phyloP scores from a whole-genome alignment of 1,140 invertebrate species.

The Trichonephila clavata region DNA sequence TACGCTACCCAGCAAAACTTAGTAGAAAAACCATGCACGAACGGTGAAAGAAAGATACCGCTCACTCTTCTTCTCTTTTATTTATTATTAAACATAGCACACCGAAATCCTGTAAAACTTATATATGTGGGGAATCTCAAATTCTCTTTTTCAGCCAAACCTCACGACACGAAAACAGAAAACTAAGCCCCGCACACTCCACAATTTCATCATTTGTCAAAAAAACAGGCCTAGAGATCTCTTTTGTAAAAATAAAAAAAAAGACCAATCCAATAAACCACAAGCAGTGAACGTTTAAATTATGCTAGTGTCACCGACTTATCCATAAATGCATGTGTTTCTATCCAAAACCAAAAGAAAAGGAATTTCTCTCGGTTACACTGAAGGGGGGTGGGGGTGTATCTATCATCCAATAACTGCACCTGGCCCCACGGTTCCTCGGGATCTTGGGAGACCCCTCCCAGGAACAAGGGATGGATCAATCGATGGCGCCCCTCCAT shows the following conservation, averaged over 20 bases:
- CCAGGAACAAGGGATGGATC: conserved; percentile 41
- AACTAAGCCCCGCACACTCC: neutral
- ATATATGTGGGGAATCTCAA: neutral
- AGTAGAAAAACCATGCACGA: too few relatives aligned
- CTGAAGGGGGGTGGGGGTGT: neutral
- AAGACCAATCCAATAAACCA: conserved; percentile 5
- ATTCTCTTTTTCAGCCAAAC: neutral
- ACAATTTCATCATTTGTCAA: conserved; percentile 43
- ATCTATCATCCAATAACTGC: conserved; percentile 30
- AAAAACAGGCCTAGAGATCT: neutral
- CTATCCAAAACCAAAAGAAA: conserved; percentile 25
- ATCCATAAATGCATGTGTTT: conserved; percentile 59
- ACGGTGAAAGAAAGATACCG: too few relatives aligned
- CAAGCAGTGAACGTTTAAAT: conserved; percentile 52
- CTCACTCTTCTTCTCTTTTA: too few relatives aligned
- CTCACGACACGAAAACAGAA: neutral
- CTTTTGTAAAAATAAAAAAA: neutral
- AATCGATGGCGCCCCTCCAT: conserved; percentile 61
- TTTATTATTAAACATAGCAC: too few relatives aligned
- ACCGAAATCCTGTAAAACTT: neutral
- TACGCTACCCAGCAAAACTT: too few relatives aligned
- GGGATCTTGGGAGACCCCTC: neutral
- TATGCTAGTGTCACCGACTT: conserved; percentile 50
- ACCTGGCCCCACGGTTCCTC: neutral
- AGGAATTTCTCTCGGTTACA: conserved; percentile 28